Evolutionary conservation across 2,888 invertebrate species (phyloP), one percentile per base, ranked within the genome.

Genomic region (Ophion obscuratus): DNA sequence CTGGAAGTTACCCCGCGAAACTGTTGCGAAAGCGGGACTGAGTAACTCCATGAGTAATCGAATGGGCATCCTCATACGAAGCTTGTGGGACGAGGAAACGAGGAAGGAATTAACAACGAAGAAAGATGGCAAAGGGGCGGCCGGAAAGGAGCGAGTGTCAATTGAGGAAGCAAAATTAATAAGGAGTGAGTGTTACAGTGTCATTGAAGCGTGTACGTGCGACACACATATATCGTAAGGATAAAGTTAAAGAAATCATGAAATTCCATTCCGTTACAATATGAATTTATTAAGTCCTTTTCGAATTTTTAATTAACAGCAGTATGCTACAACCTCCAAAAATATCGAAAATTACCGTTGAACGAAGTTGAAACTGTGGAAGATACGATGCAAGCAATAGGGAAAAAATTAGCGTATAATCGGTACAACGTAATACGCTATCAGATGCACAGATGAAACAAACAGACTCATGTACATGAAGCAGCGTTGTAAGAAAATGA

Each of bases 121-220:
- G 64, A 76, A 76, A 76, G 64, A 47, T 64, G 75, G 75, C 75
- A 76, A 76, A 76, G 47, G 75, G 64, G 64, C 64, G 27, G 75
- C 75, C 24, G 75, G 75, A 76, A 24, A 44, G 17, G 66, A 27
- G 64, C 75, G 75, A 64, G 75, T 76, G 24, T 64, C 75, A 24
- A 27, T 17, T 4, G 47, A 64, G 7, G 44, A 66, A 27, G 75
- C 75, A 47, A 27, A 17, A 53, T 76, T 64, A 76, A 47, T 76
- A 66, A 64, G 75, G 66, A 27, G 75, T 76, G 27, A 66, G 75
- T 76, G 64, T 73, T 71, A 53, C 71, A 31, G 27, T 57, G 57
- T 17, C 6, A 53, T 57, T 57, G 31, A 73, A 59, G 71, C 31
- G 59, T 73, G 71, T 59, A 31, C 47, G 47, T 47, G 68, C 68